These are phyloP conservation scores for Neomonachus schauinslandi DNA, from an alignment of 2,113 vertebrate genomes.

Conservation along the genomic window DNA sequence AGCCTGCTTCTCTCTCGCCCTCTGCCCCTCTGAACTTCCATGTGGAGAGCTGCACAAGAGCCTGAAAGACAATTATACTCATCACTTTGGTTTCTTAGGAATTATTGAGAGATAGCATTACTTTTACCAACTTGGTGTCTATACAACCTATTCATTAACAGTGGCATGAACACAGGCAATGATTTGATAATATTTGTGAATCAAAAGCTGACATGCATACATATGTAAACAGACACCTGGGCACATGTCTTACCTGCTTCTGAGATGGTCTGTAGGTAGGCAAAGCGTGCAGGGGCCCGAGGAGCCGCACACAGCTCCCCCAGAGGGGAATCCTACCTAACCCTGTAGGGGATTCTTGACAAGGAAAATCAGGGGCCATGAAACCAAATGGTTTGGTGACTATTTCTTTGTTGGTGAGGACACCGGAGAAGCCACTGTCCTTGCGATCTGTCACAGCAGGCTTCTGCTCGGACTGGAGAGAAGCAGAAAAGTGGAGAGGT, in stretches of 20 bases:
- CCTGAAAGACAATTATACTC: fast-evolving
- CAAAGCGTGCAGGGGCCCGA: not conserved
- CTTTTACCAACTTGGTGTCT: not conserved
- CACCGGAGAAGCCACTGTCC: not conserved
- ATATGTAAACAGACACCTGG: fast-evolving
- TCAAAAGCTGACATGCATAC: not conserved
- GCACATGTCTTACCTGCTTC: fast-evolving
- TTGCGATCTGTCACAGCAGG: not conserved
- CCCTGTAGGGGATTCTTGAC: not conserved
- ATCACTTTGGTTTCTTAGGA: not conserved
- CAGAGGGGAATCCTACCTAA: not conserved
- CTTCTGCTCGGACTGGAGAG: not conserved
- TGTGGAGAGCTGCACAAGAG: not conserved
- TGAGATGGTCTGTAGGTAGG: not conserved
- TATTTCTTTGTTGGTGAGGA: not conserved
- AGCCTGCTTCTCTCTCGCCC: too few species aligned
- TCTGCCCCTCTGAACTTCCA: not conserved
- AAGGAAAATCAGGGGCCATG: not conserved
- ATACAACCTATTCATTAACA: not conserved
- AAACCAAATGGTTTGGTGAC: not conserved
- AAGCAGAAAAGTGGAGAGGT: not conserved
- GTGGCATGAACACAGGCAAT: not conserved
- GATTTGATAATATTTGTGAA: not conserved
- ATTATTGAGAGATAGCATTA: not conserved
- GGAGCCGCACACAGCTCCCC: not conserved